These are phyloP conservation scores for Epinotia brunnichana DNA, from an alignment of 2,888 invertebrate genomes.

Conservation along the genomic window DNA sequence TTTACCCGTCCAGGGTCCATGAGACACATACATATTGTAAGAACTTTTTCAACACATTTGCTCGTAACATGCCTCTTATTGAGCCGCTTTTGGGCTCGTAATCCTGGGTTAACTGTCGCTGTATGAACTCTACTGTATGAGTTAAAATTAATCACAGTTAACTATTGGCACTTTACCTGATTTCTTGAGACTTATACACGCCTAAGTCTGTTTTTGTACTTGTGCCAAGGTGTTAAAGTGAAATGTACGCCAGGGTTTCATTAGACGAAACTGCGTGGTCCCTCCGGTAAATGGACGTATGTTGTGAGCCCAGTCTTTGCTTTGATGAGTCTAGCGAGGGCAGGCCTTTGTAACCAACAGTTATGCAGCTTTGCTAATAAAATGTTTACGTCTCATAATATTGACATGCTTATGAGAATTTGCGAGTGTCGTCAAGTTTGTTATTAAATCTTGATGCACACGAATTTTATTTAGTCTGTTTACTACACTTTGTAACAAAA, in stretches of 20 bases:
- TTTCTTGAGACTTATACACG: background rate
- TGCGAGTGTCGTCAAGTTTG: constrained; percentile 10
- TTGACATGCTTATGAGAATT: constrained; percentile 15
- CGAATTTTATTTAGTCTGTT: background rate
- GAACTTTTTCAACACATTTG: no score
- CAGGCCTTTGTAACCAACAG: constrained; percentile 36
- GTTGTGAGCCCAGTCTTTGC: constrained; percentile 51
- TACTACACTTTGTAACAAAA: background rate
- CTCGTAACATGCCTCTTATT: no score
- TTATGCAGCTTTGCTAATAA: constrained; percentile 47
- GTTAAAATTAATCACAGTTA: background rate
- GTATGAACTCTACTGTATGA: no score
- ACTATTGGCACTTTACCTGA: background rate
- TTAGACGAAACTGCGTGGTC: constrained; percentile 51
- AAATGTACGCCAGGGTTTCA: constrained; percentile 52
- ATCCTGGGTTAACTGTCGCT: no score
- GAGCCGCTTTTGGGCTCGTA: no score
- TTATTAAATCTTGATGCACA: constrained; percentile 23
- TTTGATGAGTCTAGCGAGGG: constrained; percentile 51
- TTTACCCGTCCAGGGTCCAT: no score
- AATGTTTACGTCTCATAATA: constrained; percentile 35
- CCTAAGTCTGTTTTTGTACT: constrained; percentile 37
- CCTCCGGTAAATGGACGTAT: constrained; percentile 54
- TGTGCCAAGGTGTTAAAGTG: constrained; percentile 54
- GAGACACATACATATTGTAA: no score